These are phyloP conservation scores for Volucella bombylans DNA, from an alignment of 2,888 invertebrate genomes.

Conservation along the genomic window DNA sequence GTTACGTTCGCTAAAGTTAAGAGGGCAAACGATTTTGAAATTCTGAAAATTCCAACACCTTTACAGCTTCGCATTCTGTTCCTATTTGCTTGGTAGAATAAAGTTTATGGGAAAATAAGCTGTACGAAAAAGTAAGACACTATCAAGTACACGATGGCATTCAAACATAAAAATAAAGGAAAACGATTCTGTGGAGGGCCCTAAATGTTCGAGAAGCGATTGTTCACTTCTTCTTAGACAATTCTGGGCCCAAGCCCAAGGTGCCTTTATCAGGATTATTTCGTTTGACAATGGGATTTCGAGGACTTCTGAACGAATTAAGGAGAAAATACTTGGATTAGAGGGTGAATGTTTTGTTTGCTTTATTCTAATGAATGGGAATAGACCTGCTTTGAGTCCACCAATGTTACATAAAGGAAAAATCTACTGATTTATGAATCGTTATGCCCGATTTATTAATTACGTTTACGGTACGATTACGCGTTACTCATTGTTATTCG, in stretches of 20 bases:
- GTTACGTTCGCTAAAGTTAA: neutral
- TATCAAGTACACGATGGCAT: conserved; percentile 32
- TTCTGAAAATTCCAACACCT: conserved; percentile 53
- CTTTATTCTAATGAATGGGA: neutral
- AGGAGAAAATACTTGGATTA: conserved; percentile 8
- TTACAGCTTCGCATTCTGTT: conserved; percentile 24
- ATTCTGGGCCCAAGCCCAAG: neutral
- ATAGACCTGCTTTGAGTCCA: neutral
- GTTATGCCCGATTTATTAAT: conserved; percentile 48
- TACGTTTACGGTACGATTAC: neutral
- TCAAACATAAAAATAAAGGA: conserved; percentile 8
- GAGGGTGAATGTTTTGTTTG: conserved; percentile 10
- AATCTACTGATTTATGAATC: conserved; percentile 42
- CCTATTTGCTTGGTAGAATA: no score
- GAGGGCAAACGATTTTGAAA: conserved; percentile 10
- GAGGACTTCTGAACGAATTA: conserved; percentile 31
- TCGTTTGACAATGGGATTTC: conserved; percentile 57
- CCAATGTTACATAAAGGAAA: neutral
- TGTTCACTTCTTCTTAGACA: conserved; percentile 23
- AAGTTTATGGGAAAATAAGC: no score
- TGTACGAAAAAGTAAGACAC: conserved; percentile 27
- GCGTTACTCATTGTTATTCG: conserved; percentile 7
- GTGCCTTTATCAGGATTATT: conserved; percentile 51
- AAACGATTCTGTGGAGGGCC: conserved; percentile 40
- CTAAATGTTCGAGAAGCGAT: conserved; percentile 11